These are phyloP conservation scores for Oeneis ivallda DNA, from an alignment of 2,888 invertebrate species.

Conservation along the genomic window DNA sequence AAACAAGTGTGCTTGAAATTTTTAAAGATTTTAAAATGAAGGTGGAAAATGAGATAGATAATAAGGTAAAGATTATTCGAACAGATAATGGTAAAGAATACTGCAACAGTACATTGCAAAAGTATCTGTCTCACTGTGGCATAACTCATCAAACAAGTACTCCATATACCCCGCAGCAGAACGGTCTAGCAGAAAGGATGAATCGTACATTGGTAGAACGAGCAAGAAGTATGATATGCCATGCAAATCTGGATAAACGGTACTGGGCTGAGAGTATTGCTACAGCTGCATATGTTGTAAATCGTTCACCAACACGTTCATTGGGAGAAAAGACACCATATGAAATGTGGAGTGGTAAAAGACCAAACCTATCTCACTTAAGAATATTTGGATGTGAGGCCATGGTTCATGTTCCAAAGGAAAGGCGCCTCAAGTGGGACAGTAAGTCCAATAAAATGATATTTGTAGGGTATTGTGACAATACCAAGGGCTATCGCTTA, in stretches of 20 bases:
- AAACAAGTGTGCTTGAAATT: too few relatives aligned
- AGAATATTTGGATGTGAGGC: conserved; percentile 2
- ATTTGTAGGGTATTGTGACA: conserved; percentile 15
- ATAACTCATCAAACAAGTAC: neutral
- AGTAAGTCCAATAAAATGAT: conserved; percentile 11
- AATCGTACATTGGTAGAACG: neutral
- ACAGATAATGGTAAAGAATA: too few relatives aligned
- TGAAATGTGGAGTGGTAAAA: neutral
- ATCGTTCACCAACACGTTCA: neutral
- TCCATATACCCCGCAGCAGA: neutral
- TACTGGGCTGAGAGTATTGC: neutral
- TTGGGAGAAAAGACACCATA: neutral
- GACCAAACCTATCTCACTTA: neutral
- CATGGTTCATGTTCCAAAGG: conserved; percentile 37
- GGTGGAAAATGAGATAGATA: too few relatives aligned
- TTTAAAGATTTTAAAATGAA: too few relatives aligned
- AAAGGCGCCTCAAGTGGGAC: conserved; percentile 31
- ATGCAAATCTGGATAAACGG: neutral
- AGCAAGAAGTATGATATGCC: neutral
- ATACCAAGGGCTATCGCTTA: conserved; percentile 22
- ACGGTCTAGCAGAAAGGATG: too few relatives aligned
- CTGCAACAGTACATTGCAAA: too few relatives aligned
- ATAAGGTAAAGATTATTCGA: too few relatives aligned
- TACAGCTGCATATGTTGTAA: neutral
- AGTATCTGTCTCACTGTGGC: neutral